Conservation (phyloP, 2,113 vertebrate species). For the Cygnus atratus region DNA sequence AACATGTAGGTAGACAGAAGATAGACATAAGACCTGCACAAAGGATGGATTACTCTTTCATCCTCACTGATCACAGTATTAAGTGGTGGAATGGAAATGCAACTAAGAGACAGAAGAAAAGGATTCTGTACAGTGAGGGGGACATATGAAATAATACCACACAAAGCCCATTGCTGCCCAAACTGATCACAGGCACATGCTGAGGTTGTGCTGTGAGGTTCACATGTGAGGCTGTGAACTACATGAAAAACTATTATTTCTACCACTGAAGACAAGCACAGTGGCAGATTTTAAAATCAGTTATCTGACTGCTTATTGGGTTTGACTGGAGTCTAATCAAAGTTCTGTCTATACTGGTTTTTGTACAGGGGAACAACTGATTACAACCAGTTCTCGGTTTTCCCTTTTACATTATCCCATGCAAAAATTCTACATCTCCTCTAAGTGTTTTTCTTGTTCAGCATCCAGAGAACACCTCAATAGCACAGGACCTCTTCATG, state of each 20-base stretch:
- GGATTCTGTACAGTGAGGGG: neutral
- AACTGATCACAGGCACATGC: neutral
- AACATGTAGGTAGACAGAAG: constrained; percentile 22
- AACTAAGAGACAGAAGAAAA: neutral
- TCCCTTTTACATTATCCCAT: neutral
- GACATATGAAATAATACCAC: neutral
- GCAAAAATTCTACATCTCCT: neutral
- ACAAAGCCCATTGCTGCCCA: neutral
- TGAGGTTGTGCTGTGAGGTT: neutral
- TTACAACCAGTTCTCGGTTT: neutral
- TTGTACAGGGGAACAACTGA: neutral
- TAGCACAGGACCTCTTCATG: neutral
- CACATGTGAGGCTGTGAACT: neutral
- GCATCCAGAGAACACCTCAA: neutral
- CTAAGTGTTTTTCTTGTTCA: neutral
- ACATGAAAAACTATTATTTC: neutral
- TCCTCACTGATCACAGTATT: neutral
- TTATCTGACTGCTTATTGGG: neutral
- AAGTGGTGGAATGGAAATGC: neutral
- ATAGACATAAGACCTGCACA: neutral
- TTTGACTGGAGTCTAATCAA: neutral
- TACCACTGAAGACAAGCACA: neutral
- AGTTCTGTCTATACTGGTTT: neutral
- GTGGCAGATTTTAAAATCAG: neutral
- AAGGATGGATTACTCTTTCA: neutral